These are phyloP conservation scores for Rhagium mordax DNA, from an alignment of 2,888 invertebrate species.

Conservation along the genomic window DNA sequence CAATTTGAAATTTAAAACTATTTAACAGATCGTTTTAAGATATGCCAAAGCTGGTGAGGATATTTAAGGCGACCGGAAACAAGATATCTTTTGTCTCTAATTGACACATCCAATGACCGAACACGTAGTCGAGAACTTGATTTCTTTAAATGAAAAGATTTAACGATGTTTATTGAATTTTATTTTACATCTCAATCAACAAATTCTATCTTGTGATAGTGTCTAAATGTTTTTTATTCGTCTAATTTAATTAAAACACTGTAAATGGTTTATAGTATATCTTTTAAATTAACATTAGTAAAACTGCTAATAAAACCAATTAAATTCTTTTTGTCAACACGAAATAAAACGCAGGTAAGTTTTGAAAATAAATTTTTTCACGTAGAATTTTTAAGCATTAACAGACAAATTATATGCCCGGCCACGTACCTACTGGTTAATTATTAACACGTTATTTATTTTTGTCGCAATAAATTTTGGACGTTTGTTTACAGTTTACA, in stretches of 20 bases:
- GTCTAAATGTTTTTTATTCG: not conserved
- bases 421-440: not conserved
- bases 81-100: constrained; percentile 66
- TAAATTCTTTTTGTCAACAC: not conserved
- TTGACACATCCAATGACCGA: constrained; percentile 65
- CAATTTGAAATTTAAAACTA: constrained; percentile 59
- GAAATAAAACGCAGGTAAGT: not conserved
- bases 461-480: not conserved
- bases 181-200: constrained; percentile 18
- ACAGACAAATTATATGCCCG: not conserved
- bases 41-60: constrained; percentile 50
- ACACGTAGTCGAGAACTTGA: constrained; percentile 44
- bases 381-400: not conserved
- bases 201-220: not conserved
- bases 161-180: constrained; percentile 27
- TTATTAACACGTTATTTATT: too few species aligned
- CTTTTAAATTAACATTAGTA: not conserved
- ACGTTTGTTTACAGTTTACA: not conserved
- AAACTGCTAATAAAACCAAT: not conserved
- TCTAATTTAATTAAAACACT: not conserved
- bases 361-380: too few species aligned
- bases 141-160: constrained; percentile 2
- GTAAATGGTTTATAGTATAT: not conserved
- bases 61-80: constrained; percentile 65
- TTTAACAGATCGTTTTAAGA: constrained; percentile 58